phyloP scores from a whole-genome alignment of 2,888 invertebrate species.

The Ashinkailepas kermadecensis region DNA sequence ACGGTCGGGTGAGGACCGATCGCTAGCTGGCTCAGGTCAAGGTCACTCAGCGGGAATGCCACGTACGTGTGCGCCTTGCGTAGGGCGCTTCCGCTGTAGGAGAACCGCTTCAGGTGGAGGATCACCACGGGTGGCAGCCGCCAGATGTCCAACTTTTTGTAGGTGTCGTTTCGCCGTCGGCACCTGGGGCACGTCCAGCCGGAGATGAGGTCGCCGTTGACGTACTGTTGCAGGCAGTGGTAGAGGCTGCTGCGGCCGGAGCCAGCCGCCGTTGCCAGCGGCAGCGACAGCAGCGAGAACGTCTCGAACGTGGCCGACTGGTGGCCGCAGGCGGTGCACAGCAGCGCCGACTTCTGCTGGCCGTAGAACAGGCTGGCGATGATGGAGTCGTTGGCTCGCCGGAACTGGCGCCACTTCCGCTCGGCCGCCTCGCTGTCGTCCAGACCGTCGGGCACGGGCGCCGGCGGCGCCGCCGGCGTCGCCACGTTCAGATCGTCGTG shows the following conservation, averaged over 20 bases:
- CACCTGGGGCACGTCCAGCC: constrained; percentile 84
- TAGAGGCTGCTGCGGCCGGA: constrained; percentile 25
- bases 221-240: constrained; percentile 32
- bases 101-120: constrained; percentile 71
- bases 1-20: neutral
- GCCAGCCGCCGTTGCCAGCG: constrained; percentile 52
- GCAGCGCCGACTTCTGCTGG: constrained; percentile 71
- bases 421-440: constrained; percentile 42
- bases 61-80: neutral
- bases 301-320: constrained; percentile 77
- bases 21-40: constrained; percentile 7
- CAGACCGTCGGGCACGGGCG: constrained; percentile 34
- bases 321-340: constrained; percentile 63
- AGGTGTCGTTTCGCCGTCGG: constrained; percentile 64
- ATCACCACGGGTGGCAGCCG: constrained; percentile 73
- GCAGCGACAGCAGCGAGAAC: constrained; percentile 75
- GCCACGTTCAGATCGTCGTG: constrained; percentile 72
- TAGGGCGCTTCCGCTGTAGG: neutral
- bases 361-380: constrained; percentile 76
- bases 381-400: constrained; percentile 59
- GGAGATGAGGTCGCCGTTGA: constrained; percentile 29
- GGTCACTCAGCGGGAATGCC: neutral
- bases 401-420: constrained; percentile 64
- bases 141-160: constrained; percentile 76
- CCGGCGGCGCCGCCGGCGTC: constrained; percentile 24